Base-by-base conservation (phyloP, 2,888 invertebrate species). In the Coelopa pilipes region DNA sequence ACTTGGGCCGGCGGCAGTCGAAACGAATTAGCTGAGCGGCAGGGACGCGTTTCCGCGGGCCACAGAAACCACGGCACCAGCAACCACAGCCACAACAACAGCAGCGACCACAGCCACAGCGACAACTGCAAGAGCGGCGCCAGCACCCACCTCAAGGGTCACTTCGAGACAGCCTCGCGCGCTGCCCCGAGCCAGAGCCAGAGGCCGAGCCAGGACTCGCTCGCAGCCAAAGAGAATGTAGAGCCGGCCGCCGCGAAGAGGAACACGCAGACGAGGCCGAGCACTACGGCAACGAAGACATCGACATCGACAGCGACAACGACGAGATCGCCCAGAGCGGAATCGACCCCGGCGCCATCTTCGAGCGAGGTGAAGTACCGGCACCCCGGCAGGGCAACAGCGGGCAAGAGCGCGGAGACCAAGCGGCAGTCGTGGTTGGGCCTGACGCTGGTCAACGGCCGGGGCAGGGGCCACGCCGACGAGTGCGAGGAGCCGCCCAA, bases 21-120 rank as follows among this genome's bases (percentile, higher is more conserved):
- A 82, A 84, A 82, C 83, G 84, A 83, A 82, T 80, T 81, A 81
- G 80, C 81, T 74, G 79, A 77, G 72, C 76, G 77, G 79, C 79
- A 78, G 80, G 80, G 81, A 79, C 80, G 81, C 76, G 81, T 78
- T 21, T 73, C 76, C 78, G 77, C 53, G n/a, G 65, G 47, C 50
- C 17, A 21, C 9, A 69, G 63, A 73, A 75, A 50, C 65, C 70
- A 75, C 53, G 72, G 24, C 72, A 71, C 57, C 62, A 66, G 77
- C 69, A 74, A 77, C 49, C 71, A 66, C 57, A 72, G 49, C 60
- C 74, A 73, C 47, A 73, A 70, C 75, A 75, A 75, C 53, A 57
- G 45, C 13, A 72, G 73, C 47, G 74, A 73, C 46, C 70, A 70
- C 75, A 76, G 74, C 65, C 50, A 47, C 15, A 72, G 72, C 50